Base-by-base conservation (phyloP, 2,113 vertebrate genomes). In the Xyrauchen texanus region DNA sequence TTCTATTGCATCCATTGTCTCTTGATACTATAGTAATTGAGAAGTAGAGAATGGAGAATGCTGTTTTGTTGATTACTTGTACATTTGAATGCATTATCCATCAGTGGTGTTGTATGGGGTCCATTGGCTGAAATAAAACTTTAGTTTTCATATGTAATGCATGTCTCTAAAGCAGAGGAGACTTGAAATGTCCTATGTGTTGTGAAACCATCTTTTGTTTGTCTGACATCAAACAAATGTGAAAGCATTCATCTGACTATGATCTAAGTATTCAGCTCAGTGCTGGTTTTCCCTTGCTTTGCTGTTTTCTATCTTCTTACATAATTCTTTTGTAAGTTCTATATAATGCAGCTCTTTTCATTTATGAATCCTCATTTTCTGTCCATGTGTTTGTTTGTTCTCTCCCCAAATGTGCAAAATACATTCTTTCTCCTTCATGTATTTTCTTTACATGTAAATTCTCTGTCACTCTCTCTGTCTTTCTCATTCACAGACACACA, bases 191-290 rank as follows among this genome's bases (percentile, higher is more conserved):
- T 51, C 49, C 15, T 52, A 45, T 55, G 53, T 78, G 66, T 62
- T 52, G 34, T 64, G 71, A 80, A 58, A 44, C 58, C 76, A 64
- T 55, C 77, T 84, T 84, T 82, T 80, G 80, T 82, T 52, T 71
- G 66, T 34, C 66, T 71, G 80, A 82, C 76, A 67, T 84, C 83
- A 84, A 84, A 84, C 76, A 63, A 57, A 70, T 11, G 42, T 71
- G 78, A 84, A 82, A 80, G 80, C 68, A 68, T 77, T 66, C 46
- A 46, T 10, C 61, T 44, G 52, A 65, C 15, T 57, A 62, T 52
- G 21, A 63, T 51, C 58, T 46, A 63, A 0, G 46, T 63, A 63
- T 75, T 75, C 58, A 75, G 51, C 58, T 51, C 58, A 0, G 1
- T n/a, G 47, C 60, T 63, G 16, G 12, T 21, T 4, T 5, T 4